Percentiles rank a stretch among this genome's conserved stretches.
These are phyloP conservation scores for Upupa epops DNA, from an alignment of 2,113 vertebrate genomes.

Conservation along the genomic window DNA sequence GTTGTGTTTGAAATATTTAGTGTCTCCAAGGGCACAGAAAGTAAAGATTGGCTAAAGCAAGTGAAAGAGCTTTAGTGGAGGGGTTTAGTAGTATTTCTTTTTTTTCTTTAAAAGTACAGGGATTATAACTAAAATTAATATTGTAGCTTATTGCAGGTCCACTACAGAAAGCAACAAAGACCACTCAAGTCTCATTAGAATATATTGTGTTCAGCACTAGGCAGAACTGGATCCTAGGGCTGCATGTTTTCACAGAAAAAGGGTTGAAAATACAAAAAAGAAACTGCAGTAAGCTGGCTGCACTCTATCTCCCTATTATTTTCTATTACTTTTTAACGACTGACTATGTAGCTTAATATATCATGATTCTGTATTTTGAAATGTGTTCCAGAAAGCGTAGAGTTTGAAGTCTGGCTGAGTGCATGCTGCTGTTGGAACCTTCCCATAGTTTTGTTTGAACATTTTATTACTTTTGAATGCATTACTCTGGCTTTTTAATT, in stretches of 20 bases:
- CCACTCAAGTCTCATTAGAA: background rate
- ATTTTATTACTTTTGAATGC: slow-evolving; percentile 16
- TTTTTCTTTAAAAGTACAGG: background rate
- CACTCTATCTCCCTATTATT: background rate
- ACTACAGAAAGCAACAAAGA: background rate
- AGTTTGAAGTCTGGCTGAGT: slow-evolving; percentile 14
- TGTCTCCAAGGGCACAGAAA: background rate
- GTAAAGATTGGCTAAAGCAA: background rate
- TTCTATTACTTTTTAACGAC: slow-evolving; percentile 26
- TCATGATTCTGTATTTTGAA: slow-evolving; percentile 13
- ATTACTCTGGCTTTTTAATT: background rate
- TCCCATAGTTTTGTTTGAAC: background rate
- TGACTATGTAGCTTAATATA: slow-evolving; percentile 5
- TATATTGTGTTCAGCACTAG: background rate
- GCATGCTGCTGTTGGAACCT: slow-evolving; percentile 51
- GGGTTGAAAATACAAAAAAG: background rate
- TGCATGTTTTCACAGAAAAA: background rate
- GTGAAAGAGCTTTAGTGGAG: background rate
- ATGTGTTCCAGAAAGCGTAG: background rate
- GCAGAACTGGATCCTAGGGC: background rate
- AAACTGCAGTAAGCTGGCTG: background rate
- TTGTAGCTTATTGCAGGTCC: background rate
- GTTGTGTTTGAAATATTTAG: background rate
- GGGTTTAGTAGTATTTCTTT: fast-evolving
- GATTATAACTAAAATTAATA: background rate